Evolutionary conservation across 2,797 vertebrate genomes (phyloP).

Genomic region (Gymnoscopelus microlampas): DNA sequence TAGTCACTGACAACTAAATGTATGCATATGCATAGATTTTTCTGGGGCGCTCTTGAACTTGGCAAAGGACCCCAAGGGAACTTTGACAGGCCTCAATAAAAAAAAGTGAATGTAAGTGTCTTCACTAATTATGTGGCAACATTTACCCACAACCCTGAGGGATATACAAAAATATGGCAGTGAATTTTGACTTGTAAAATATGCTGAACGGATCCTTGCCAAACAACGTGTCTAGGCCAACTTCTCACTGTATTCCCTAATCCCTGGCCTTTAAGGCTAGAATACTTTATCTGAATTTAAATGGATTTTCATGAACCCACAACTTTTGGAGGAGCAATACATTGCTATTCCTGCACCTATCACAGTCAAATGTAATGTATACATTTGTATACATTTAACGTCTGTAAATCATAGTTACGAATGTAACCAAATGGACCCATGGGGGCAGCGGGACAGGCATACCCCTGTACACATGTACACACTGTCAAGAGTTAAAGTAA

Average conservation of each 20-base stretch:
- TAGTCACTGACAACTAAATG: too few species aligned
- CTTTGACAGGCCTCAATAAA: not conserved
- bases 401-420: too few species aligned
- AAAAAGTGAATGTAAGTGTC: not conserved
- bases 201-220: not conserved
- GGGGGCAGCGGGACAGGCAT: too few species aligned
- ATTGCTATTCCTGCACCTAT: conserved; percentile 57
- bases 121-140: not conserved
- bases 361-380: too few species aligned
- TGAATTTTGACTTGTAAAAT: not conserved
- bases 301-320: conserved; percentile 5
- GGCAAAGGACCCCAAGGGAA: not conserved
- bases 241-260: not conserved
- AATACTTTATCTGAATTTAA: conserved; percentile 35
- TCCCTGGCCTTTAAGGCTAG: not conserved
- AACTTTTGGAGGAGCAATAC: conserved; percentile 52
- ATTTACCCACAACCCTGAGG: too few species aligned
- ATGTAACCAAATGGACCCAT: not conserved
- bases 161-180: not conserved
- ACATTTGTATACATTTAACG: too few species aligned
- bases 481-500: too few species aligned
- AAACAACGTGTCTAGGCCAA: conserved; percentile 3
- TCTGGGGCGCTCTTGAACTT: too few species aligned
- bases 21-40: too few species aligned
- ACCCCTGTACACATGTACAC: too few species aligned